Conservation (phyloP, 64 coral and sea anemone species). For the Montipora efflorescens region DNA sequence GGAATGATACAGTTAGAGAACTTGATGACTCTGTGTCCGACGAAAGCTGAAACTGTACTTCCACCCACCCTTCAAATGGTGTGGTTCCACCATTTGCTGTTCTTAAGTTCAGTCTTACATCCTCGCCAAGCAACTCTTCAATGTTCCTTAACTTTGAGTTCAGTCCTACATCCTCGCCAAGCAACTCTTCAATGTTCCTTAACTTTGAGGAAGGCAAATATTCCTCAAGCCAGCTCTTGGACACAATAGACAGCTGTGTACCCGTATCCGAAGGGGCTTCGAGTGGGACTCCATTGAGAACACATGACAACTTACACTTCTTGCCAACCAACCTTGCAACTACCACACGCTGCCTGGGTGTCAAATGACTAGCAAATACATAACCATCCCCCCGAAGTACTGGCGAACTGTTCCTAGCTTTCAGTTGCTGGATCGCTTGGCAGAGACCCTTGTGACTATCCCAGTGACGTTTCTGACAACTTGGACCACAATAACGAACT, state of each 20-base stretch:
- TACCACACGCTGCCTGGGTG: conserved; percentile 43
- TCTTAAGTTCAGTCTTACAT: too few relatives aligned
- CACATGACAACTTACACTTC: neutral
- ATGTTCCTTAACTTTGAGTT: neutral
- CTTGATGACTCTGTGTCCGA: neutral
- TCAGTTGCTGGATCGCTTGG: conserved; percentile 22
- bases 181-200: conserved; percentile 33
- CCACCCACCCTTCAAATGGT: conserved; percentile 42
- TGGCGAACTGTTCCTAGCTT: neutral
- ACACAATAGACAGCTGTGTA: conserved; percentile 37
- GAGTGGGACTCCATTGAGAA: neutral
- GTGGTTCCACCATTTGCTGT: too few relatives aligned
- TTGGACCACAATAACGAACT: too few relatives aligned
- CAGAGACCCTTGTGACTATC: conserved; percentile 33
- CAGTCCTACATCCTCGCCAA: conserved; percentile 2
- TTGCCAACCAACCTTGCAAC: neutral
- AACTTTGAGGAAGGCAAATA: neutral
- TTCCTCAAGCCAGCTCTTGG: conserved; percentile 19
- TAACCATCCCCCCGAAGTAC: neutral
- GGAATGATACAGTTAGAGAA: conserved; percentile 26
- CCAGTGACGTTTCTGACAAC: too few relatives aligned
- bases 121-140: too few relatives aligned
- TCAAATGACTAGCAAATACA: conserved; percentile 49
- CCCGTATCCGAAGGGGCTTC: conserved; percentile 35
- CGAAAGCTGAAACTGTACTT: conserved; percentile 2